A percentile compares a stretch with the other conserved stretches of the same genome.
These are phyloP conservation scores for Petaurus breviceps DNA, from an alignment of 2,113 vertebrate genomes.

Conservation along the genomic window DNA sequence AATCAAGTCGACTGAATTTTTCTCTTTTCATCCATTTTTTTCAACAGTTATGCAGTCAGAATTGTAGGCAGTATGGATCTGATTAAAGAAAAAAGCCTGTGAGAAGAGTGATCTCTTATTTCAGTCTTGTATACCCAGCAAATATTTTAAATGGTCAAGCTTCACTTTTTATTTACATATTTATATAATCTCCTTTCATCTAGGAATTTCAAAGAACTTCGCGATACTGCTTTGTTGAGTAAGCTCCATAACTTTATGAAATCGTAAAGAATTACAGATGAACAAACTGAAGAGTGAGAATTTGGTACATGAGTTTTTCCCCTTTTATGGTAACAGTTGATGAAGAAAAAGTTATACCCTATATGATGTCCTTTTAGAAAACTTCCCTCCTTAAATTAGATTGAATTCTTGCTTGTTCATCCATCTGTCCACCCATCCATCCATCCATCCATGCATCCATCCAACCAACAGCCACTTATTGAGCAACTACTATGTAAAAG, in stretches of 20 bases:
- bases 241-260: constrained; percentile 43
- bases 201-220: constrained; percentile 55
- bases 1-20: constrained; percentile 30
- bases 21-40: constrained; percentile 32
- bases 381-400: background rate
- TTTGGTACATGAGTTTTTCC: background rate
- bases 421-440: too few relatives aligned
- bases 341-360: constrained; percentile 3
- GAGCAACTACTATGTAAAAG: background rate
- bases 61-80: constrained; percentile 44
- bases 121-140: constrained; percentile 22
- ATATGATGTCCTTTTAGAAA: background rate
- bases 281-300: background rate
- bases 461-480: background rate
- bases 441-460: background rate
- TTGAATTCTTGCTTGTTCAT: constrained; percentile 1
- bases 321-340: constrained; percentile 40
- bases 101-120: constrained; percentile 42
- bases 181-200: constrained; percentile 67
- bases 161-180: constrained; percentile 63
- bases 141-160: constrained; percentile 43
- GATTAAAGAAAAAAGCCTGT: constrained; percentile 53
- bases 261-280: constrained; percentile 34
- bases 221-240: constrained; percentile 49
- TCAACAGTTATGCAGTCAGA: background rate